Evolutionary conservation across 2,888 invertebrate species (phyloP), one percentile per base, ranked within the genome.

Genomic region (Punctoribates punctum): DNA sequence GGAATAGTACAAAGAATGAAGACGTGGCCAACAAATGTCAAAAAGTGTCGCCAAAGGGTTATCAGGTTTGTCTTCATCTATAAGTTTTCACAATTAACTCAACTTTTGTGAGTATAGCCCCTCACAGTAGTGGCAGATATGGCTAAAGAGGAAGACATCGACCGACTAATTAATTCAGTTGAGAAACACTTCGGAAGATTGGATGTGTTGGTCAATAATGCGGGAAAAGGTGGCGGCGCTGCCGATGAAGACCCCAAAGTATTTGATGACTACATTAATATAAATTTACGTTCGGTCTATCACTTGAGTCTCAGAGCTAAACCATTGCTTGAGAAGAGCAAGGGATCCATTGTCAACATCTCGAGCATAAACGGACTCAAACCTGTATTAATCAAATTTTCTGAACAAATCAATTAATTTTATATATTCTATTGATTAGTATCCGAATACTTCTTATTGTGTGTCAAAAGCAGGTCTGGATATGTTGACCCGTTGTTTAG

Each of bases 401-500:
- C 15, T 51, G 51, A 51, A 34, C 34, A 34, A 48, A n/a, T 48
- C 42, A 48, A 48, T 48, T 48, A n/a, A 17, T 48, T 48, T 48
- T 4, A 23, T 20, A 3, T 5, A 20, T 57, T 57, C 23, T 6
- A 57, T 57, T 11, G 27, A 25, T 27, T 20, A 27, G 60, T 57
- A 5, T 23, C 57, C 57, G n/a, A 57, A 57, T 23, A 9, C 25
- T 6, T 60, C 60, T 5, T 60, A 60, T 13, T 60, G 60, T 27
- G 29, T 60, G 15, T 15, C 60, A 3, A 60, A 60, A 60, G 60
- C 60, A 13, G 60, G 60, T 60, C 60, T 60, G 13, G 60, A 60
- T 60, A 60, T 60, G 60, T 27, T 60, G 29, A 60, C 60, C 60
- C 25, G 60, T 15, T 60, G 60, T 60, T 20, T 60, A 25, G 60